Percentiles rank a stretch among this genome's conserved stretches.
Conservation (phyloP, 1,140 invertebrate species). For the Polyergus mexicanus region DNA sequence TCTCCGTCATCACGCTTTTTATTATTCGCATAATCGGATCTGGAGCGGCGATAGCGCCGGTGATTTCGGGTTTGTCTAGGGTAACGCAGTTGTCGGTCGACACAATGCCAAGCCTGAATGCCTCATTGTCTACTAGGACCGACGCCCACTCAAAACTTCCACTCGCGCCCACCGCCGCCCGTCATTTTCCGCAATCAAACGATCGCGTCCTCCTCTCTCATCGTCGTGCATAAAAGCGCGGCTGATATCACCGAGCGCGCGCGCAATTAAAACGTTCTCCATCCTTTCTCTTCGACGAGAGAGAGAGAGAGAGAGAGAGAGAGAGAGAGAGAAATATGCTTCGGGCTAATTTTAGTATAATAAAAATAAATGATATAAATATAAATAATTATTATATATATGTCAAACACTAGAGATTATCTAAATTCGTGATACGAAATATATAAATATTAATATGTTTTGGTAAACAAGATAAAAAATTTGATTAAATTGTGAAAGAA, state of each 20-base stretch:
- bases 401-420: neutral
- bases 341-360: slow-evolving; percentile 24
- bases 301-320: too few species aligned
- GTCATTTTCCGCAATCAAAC: slow-evolving; percentile 80
- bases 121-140: slow-evolving; percentile 82
- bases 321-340: neutral
- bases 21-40: slow-evolving; percentile 84
- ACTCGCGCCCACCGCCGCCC: slow-evolving; percentile 74
- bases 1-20: slow-evolving; percentile 75
- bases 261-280: slow-evolving; percentile 68
- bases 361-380: slow-evolving; percentile 19
- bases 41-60: slow-evolving; percentile 80
- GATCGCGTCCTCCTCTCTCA: slow-evolving; percentile 67
- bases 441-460: too few species aligned
- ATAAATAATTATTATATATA: neutral
- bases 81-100: slow-evolving; percentile 82
- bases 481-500: neutral
- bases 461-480: too few species aligned
- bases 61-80: slow-evolving; percentile 85
- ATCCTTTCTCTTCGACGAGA: too few species aligned
- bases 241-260: slow-evolving; percentile 34
- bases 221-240: slow-evolving; percentile 51
- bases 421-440: neutral
- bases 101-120: slow-evolving; percentile 82
- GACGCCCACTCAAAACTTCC: slow-evolving; percentile 82